A percentile compares a stretch with the other conserved stretches of the same genome.
Evolutionary conservation across 2,888 invertebrate species (phyloP).

Genomic region (Brachylomia viminalis): DNA sequence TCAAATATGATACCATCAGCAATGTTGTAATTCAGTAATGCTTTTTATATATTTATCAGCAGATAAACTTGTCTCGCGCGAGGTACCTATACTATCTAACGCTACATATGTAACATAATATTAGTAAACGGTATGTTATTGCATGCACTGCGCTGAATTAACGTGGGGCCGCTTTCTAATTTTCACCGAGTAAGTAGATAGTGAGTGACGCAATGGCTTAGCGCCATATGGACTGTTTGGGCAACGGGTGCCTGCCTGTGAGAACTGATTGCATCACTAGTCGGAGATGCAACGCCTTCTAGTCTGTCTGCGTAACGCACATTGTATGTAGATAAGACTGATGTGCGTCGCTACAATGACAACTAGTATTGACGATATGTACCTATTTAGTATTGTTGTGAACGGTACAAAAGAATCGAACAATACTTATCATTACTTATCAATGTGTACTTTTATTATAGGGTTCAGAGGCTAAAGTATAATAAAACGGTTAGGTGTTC

Average conservation of each 20-base stretch:
- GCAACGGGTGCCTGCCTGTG: slow-evolving; percentile 67
- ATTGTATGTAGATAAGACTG: slow-evolving; percentile 46
- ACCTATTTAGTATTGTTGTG: slow-evolving; percentile 11
- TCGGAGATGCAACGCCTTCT: slow-evolving; percentile 57
- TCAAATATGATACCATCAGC: slow-evolving; percentile 19
- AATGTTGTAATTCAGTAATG: neutral
- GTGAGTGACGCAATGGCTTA: slow-evolving; percentile 77
- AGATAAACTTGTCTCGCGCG: neutral
- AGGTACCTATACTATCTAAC: slow-evolving; percentile 4
- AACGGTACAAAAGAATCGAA: neutral
- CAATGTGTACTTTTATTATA: neutral
- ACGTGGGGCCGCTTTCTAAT: slow-evolving; percentile 82
- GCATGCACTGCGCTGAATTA: slow-evolving; percentile 73
- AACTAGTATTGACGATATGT: slow-evolving; percentile 32
- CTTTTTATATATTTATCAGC: slow-evolving; percentile 13
- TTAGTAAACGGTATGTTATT: slow-evolving; percentile 67
- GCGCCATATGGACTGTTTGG: slow-evolving; percentile 78
- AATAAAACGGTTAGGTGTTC: neutral
- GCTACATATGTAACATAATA: slow-evolving; percentile 58
- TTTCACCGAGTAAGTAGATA: slow-evolving; percentile 78
- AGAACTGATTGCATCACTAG: slow-evolving; percentile 76
- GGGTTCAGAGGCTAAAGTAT: neutral
- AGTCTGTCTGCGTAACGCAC: slow-evolving; percentile 30
- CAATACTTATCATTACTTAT: neutral
- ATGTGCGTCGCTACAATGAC: slow-evolving; percentile 21